A percentile compares a stretch with the other conserved stretches of the same genome.
phyloP scores from a whole-genome alignment of 2,113 vertebrate species.

The Cryptotis parvus region DNA sequence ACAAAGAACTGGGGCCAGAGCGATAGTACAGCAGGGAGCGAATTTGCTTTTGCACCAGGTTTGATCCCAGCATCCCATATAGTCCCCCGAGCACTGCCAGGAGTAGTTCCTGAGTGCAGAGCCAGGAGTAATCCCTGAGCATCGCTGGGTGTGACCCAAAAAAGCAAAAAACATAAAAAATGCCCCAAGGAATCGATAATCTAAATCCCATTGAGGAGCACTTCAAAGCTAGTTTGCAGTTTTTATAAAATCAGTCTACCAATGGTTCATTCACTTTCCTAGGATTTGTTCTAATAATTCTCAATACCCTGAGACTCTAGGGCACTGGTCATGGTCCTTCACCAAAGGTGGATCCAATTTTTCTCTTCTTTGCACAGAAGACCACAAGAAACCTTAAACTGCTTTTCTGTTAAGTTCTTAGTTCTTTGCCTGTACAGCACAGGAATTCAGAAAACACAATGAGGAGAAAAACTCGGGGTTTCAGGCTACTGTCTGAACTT shows the following conservation, averaged over 20 bases:
- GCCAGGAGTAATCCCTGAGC: no score
- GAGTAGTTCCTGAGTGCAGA: no score
- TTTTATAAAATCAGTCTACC: slow-evolving; percentile 36
- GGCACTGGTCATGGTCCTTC: neutral
- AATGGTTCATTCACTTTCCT: neutral
- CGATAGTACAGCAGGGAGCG: no score
- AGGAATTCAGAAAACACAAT: slow-evolving; percentile 35
- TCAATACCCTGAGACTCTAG: neutral
- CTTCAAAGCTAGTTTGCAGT: neutral
- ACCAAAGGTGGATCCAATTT: neutral
- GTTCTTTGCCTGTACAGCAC: neutral
- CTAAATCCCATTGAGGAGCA: neutral
- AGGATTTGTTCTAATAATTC: neutral
- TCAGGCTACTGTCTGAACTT: neutral
- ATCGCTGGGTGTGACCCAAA: no score
- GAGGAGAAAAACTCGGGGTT: neutral
- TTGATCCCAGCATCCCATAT: no score
- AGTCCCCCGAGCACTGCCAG: no score
- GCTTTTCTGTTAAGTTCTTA: slow-evolving; percentile 15
- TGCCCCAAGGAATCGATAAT: slow-evolving; percentile 3
- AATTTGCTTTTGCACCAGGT: no score
- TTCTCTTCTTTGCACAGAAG: slow-evolving; percentile 5
- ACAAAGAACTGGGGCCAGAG: neutral
- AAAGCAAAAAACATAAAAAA: no score
- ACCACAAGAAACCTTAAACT: neutral